Base-by-base conservation (phyloP, 2,797 vertebrate genomes). In the Phrynocephalus guinanensis region DNA sequence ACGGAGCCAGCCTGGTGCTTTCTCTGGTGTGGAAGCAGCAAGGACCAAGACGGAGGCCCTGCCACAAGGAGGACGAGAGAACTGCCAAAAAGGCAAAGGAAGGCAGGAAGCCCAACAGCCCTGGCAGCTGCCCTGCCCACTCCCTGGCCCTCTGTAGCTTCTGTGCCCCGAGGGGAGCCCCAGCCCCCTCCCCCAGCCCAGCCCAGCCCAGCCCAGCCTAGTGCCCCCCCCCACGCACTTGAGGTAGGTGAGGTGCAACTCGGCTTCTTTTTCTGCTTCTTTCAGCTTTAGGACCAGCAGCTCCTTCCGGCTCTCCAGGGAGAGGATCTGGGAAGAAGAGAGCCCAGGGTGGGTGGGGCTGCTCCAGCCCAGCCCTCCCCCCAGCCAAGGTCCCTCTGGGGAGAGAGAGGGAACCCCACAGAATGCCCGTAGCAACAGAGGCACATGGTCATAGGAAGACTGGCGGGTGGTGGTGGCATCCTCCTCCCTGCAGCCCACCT, bases 211-310 rank as follows among this genome's bases (percentile, higher is more conserved):
- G 18, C 73, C n/a, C n/a, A n/a, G 20, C 33, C 26, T 6, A n/a
- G n/a, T n/a, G n/a, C 6, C 4, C 5, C 78, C 48, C 1, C 1
- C n/a, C 1, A 90, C 95, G 93, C 86, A 97, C 96, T 96, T 96
- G 94, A 97, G 96, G 92, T 96, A 97, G 93, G 96, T 97, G 91
- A 97, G 96, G 82, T 97, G 97, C 3, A 97, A 92, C 87, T 97
- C 97, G 18, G 97, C 97, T 93, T 97, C 97, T 71, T 97, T 97
- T n/a, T 97, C 97, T 6, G 97, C 97, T 91, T 97, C 97, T 83
- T 97, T 97, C 20, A 97, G 91, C 87, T 97, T 97, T 88, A 97
- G 88, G 20, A 97, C 96, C 89, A 97, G 93, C 91, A 97, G 91
- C 70, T 97, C 97, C 91, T 97, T 97, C 0, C 97, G 93, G 93